A percentile compares a stretch with the other conserved stretches of the same genome.
Evolutionary conservation across 2,888 invertebrate species (phyloP).

Genomic region (Clunio marinus): DNA sequence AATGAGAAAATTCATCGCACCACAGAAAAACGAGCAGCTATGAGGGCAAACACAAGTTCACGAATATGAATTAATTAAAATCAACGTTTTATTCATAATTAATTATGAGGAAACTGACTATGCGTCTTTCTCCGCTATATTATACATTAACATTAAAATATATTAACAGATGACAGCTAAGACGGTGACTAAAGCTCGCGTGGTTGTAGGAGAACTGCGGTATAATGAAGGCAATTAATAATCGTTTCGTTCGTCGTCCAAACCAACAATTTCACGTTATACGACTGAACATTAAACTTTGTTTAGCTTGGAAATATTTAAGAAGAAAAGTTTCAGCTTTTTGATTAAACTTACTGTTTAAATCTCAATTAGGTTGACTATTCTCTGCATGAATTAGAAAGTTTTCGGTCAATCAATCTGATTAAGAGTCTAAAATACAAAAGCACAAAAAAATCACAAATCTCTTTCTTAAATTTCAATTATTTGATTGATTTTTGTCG

Average conservation of each 20-base stretch:
- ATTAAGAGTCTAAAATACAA: no score
- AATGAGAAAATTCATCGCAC: neutral
- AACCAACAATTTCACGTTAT: neutral
- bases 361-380: no score
- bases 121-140: neutral
- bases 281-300: no score
- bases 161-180: neutral
- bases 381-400: no score
- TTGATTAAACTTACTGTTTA: no score
- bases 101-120: conserved; percentile 9
- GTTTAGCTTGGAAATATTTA: no score
- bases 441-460: no score
- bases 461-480: no score
- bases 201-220: neutral
- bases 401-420: no score
- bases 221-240: conserved; percentile 12
- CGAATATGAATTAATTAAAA: conserved; percentile 6
- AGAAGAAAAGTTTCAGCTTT: no score
- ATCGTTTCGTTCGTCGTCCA: neutral
- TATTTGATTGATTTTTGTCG: no score
- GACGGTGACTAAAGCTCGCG: neutral
- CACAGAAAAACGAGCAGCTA: neutral
- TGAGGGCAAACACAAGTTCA: neutral
- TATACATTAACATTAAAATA: neutral
- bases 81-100: conserved; percentile 16